Conservation (phyloP, 2,113 vertebrate species). For the Rutilus rutilus region DNA sequence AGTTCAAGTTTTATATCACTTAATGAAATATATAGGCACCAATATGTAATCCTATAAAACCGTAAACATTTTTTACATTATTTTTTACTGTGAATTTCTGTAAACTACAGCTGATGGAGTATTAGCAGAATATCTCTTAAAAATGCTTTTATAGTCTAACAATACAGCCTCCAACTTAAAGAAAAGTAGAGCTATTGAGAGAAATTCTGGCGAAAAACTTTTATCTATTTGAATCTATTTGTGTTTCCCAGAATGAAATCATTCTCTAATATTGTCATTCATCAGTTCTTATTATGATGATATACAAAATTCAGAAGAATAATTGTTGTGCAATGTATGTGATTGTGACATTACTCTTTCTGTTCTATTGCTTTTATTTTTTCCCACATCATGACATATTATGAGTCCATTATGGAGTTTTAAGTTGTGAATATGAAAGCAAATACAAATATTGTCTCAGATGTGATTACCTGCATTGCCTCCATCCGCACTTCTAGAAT, state of each 20-base stretch:
- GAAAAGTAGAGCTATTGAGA: neutral
- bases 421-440: neutral
- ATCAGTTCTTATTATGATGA: neutral
- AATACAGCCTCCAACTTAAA: neutral
- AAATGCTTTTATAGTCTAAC: neutral
- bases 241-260: neutral
- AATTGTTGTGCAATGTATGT: neutral
- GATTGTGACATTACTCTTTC: neutral
- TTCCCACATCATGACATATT: neutral
- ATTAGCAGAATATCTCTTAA: neutral
- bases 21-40: neutral
- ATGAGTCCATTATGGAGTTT: neutral
- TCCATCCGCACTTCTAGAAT: neutral
- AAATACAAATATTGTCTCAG: neutral
- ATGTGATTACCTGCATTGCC: neutral
- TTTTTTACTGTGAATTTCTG: neutral
- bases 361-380: neutral
- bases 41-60: neutral
- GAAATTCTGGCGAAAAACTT: neutral
- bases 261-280: neutral
- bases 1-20: neutral
- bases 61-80: neutral
- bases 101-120: neutral
- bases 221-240: neutral
- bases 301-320: neutral